These are phyloP conservation scores for Hyposmocoma kahamanoa DNA, from an alignment of 1,140 invertebrate species.

Conservation along the genomic window DNA sequence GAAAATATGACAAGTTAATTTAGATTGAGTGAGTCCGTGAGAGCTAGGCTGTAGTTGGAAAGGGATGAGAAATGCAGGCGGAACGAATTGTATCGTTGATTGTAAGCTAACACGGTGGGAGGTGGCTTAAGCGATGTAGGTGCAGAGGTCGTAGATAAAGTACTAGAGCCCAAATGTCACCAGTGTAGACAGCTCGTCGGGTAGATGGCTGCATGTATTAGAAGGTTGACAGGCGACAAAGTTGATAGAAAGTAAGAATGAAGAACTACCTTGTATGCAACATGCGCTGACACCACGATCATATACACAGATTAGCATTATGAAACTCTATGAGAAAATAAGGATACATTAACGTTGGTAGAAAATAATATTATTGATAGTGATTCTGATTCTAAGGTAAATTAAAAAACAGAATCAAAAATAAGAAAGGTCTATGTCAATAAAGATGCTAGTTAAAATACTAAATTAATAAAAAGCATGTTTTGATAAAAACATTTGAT, in stretches of 20 bases:
- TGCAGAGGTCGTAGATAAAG: constrained; percentile 26
- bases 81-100: constrained; percentile 48
- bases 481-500: too few relatives aligned
- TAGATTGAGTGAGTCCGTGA: constrained; percentile 39
- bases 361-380: too few relatives aligned
- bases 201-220: constrained; percentile 11
- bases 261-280: neutral
- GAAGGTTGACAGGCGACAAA: constrained; percentile 21
- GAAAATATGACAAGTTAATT: constrained; percentile 57
- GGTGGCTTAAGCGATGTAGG: constrained; percentile 22
- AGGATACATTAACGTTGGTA: too few relatives aligned
- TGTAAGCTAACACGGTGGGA: constrained; percentile 34
- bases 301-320: too few relatives aligned
- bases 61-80: constrained; percentile 47
- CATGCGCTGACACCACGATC: too few relatives aligned
- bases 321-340: too few relatives aligned
- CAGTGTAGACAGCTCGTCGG: neutral
- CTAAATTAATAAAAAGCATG: too few relatives aligned
- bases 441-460: too few relatives aligned
- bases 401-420: too few relatives aligned
- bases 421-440: too few relatives aligned
- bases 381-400: too few relatives aligned
- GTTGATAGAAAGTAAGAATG: constrained; percentile 42
- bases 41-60: constrained; percentile 42
- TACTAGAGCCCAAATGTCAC: constrained; percentile 2